These are phyloP conservation scores for Hydraecia micacea DNA, from an alignment of 2,888 invertebrate species.

Conservation along the genomic window DNA sequence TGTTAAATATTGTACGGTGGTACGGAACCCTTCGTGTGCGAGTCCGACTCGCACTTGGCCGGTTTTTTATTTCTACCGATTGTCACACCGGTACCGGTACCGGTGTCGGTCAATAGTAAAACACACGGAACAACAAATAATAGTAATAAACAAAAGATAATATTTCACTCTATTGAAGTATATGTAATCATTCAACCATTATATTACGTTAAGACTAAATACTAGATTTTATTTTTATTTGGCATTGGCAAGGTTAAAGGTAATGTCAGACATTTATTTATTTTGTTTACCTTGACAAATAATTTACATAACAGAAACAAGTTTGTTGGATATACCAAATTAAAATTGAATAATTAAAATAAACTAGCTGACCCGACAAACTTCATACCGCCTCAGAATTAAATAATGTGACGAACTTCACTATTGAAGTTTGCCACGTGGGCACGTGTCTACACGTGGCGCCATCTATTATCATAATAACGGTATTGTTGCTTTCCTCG, in stretches of 20 bases:
- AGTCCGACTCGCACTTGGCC: neutral
- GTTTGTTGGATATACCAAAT: neutral
- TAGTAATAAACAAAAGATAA: neutral
- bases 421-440: too few relatives aligned
- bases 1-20: too few relatives aligned
- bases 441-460: too few relatives aligned
- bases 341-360: neutral
- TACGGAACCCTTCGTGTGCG: neutral
- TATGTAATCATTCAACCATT: neutral
- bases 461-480: too few relatives aligned
- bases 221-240: neutral
- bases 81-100: neutral
- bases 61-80: neutral
- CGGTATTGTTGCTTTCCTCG: too few relatives aligned
- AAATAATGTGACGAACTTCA: too few relatives aligned
- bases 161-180: neutral
- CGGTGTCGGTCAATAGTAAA: neutral
- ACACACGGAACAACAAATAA: neutral
- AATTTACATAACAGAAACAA: neutral
- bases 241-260: too few relatives aligned
- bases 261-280: neutral
- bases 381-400: too few relatives aligned
- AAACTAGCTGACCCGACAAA: too few relatives aligned
- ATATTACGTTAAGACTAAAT: conserved; percentile 9
- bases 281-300: neutral